Percentiles rank a stretch among this genome's conserved stretches.
phyloP scores from a whole-genome alignment of 2,888 invertebrate genomes.

The Dyspetes luteomarginatus region DNA sequence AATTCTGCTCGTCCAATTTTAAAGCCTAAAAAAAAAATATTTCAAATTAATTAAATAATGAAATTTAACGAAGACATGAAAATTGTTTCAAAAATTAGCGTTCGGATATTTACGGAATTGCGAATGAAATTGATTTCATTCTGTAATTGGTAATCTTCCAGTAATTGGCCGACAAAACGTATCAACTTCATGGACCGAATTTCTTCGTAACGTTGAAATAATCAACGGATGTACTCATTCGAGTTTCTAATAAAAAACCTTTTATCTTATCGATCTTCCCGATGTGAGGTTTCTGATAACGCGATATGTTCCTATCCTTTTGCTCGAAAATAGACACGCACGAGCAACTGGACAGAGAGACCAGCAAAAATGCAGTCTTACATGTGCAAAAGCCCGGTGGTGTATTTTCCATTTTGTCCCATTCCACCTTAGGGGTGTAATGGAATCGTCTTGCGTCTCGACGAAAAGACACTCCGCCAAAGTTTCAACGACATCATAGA shows the following conservation, averaged over 20 bases:
- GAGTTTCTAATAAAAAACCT: neutral
- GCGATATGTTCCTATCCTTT: constrained; percentile 27
- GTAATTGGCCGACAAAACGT: neutral
- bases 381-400: constrained; percentile 35
- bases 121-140: neutral
- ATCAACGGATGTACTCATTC: constrained; percentile 13
- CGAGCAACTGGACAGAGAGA: neutral
- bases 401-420: constrained; percentile 40
- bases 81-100: too few relatives aligned
- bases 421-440: constrained; percentile 13
- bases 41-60: too few relatives aligned
- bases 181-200: neutral
- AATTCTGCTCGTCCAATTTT: too few relatives aligned
- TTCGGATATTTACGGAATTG: neutral
- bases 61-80: too few relatives aligned
- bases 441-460: constrained; percentile 60
- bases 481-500: constrained; percentile 57
- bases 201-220: neutral
- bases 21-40: too few relatives aligned
- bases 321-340: constrained; percentile 43
- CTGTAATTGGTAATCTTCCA: neutral
- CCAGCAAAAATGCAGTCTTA: constrained; percentile 33
- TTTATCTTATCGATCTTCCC: neutral
- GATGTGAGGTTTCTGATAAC: constrained; percentile 41
- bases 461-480: constrained; percentile 55